These are phyloP conservation scores for Cynoglossus semilaevis DNA, from an alignment of 2,113 vertebrate genomes.

Conservation along the genomic window DNA sequence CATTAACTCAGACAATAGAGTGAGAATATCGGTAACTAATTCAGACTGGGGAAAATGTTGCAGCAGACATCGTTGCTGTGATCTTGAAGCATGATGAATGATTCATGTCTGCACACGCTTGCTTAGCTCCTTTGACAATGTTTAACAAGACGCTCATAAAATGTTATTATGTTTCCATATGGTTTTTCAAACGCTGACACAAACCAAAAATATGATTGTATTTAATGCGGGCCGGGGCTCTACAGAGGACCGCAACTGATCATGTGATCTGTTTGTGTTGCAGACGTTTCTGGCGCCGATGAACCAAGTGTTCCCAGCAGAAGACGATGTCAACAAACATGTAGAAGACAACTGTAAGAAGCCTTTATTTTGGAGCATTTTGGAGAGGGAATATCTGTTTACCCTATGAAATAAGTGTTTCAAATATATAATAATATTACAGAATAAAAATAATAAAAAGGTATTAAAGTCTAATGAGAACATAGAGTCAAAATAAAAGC, in stretches of 20 bases:
- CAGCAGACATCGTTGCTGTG: constrained; percentile 31
- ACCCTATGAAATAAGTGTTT: too few species aligned
- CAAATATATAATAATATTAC: too few species aligned
- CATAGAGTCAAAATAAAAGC: too few species aligned
- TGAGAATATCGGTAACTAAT: constrained; percentile 59
- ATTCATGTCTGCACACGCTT: constrained; percentile 38
- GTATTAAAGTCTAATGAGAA: too few species aligned
- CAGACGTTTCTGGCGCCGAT: constrained; percentile 91
- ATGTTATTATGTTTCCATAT: constrained; percentile 21
- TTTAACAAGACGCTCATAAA: constrained; percentile 9
- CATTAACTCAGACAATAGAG: constrained; percentile 66
- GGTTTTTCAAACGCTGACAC: constrained; percentile 5
- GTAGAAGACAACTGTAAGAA: constrained; percentile 97
- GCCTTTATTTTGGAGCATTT: neutral
- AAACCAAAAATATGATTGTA: constrained; percentile 5
- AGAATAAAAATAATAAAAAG: too few species aligned
- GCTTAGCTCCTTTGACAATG: constrained; percentile 27
- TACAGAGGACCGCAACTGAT: constrained; percentile 4
- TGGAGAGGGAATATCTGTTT: too few species aligned
- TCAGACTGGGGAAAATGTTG: constrained; percentile 31
- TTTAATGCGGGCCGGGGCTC: neutral
- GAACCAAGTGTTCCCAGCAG: constrained; percentile 96
- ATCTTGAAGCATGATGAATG: constrained; percentile 50
- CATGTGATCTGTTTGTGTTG: constrained; percentile 22
- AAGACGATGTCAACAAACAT: constrained; percentile 94